Evolutionary conservation across 2,797 vertebrate species (phyloP), one percentile per base, ranked within the genome.

Genomic region (Gallinago stenura): DNA sequence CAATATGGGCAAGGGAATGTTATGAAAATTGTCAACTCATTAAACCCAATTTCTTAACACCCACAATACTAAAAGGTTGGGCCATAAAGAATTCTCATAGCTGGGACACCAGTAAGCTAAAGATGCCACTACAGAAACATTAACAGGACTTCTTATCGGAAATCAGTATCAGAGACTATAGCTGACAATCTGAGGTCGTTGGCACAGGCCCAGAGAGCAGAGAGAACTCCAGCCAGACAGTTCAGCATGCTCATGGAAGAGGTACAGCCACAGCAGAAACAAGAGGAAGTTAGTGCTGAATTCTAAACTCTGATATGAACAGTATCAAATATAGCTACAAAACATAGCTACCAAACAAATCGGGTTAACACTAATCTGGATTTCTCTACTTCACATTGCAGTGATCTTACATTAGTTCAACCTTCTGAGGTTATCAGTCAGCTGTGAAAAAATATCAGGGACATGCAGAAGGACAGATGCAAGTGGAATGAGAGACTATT

Each of bases 21-120:
- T 56, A 62, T 33, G n/a, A 54, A 90, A 78, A 72, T 1, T 79
- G 16, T 50, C 62, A 72, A 48, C 9, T 43, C 9, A 4, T 81
- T 91, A 90, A 88, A 91, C 21, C 7, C 21, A 39, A 33, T 65
- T 72, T 82, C 81, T 86, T 81, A 75, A 10, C 33, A 58, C 26
- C 8, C n/a, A 46, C 24, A 50, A 26, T 30, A 71, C 48, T 30
- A 65, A 69, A 58, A 53, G 26, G 4, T 0, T 48, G 14, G 54
- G 17, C 21, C 4, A 4, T 62, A 56, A 82, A 88, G 65, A 6
- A 4, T 54, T 78, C 64, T 71, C 12, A 21, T 28, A 84, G 33
- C 43, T 65, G 58, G 54, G 83, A 69, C 15, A 69, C 26, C 25
- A 82, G 25, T 30, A 83, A 71, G 31, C 1, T 57, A 33, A 89